Conservation (phyloP, 1,140 invertebrate genomes). For the Branchinecta lindahli region DNA sequence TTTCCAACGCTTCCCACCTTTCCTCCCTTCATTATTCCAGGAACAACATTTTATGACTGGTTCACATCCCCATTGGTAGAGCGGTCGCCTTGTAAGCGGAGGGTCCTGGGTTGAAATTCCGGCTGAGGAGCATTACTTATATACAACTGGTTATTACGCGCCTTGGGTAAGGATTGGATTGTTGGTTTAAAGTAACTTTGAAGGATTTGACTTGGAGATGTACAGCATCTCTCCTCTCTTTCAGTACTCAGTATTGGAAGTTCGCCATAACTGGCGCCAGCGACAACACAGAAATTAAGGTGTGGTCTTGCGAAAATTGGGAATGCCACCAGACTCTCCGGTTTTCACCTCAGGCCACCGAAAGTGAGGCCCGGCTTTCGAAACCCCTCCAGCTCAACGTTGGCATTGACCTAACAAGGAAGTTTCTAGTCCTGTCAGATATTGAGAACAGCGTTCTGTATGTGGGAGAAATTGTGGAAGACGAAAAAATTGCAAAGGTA, state of each 20-base stretch:
- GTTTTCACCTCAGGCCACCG: constrained; percentile 32
- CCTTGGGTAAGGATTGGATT: too few relatives aligned
- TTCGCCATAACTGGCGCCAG: constrained; percentile 77
- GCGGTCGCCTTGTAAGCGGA: too few relatives aligned
- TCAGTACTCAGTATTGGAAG: constrained; percentile 46
- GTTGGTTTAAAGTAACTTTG: too few relatives aligned
- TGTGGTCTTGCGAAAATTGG: constrained; percentile 91
- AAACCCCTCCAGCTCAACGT: constrained; percentile 43
- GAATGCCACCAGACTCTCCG: constrained; percentile 71
- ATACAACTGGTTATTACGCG: too few relatives aligned
- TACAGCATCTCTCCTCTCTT: too few relatives aligned
- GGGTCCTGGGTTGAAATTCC: too few relatives aligned
- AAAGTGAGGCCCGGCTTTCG: neutral
- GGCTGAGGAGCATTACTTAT: too few relatives aligned
- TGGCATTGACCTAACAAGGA: constrained; percentile 58
- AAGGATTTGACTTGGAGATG: too few relatives aligned
- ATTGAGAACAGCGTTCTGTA: constrained; percentile 41
- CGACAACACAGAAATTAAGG: constrained; percentile 74
- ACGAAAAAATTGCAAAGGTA: constrained; percentile 4
- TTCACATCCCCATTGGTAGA: too few relatives aligned
- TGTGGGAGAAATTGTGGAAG: constrained; percentile 12
- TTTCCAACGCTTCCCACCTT: too few relatives aligned
- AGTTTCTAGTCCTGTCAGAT: constrained; percentile 68
- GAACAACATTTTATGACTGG: too few relatives aligned
- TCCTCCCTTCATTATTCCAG: too few relatives aligned